These are phyloP conservation scores for Exaiptasia diaphana DNA, from an alignment of 64 coral and sea anemone species.

Conservation along the genomic window DNA sequence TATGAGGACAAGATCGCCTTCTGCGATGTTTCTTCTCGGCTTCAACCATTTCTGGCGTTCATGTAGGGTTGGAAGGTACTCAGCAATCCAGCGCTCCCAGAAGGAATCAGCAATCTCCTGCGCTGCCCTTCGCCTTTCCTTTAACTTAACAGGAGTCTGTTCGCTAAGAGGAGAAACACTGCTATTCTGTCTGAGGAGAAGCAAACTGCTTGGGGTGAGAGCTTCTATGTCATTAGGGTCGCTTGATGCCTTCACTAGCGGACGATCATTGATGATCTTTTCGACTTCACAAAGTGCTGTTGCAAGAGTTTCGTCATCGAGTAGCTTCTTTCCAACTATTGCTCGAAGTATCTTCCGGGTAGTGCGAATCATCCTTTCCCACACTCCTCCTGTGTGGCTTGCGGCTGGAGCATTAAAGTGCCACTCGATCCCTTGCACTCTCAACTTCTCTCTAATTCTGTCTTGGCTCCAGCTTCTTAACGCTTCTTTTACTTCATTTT, in stretches of 20 bases:
- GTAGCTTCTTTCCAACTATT: neutral
- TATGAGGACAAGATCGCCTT: slow-evolving; percentile 33
- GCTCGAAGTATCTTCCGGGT: neutral
- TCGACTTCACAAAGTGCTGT: slow-evolving; percentile 4
- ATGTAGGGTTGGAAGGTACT: slow-evolving; percentile 41
- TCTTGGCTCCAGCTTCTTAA: neutral
- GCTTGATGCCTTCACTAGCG: neutral
- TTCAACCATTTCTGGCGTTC: slow-evolving; percentile 25
- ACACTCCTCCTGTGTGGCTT: slow-evolving; percentile 49
- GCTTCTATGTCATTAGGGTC: slow-evolving; percentile 5
- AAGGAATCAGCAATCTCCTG: slow-evolving; percentile 25
- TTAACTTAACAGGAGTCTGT: neutral
- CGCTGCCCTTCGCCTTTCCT: neutral
- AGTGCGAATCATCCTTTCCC: slow-evolving; percentile 45
- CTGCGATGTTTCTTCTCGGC: neutral
- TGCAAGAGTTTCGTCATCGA: slow-evolving; percentile 18
- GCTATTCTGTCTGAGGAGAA: neutral
- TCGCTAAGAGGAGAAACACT: neutral
- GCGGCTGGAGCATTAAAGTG: slow-evolving; percentile 42
- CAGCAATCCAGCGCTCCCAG: slow-evolving; percentile 49
- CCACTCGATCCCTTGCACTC: slow-evolving; percentile 22
- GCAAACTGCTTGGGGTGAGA: slow-evolving; percentile 4
- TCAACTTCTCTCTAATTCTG: slow-evolving; percentile 5
- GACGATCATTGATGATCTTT: slow-evolving; percentile 26
- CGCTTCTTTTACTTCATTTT: neutral